These are phyloP conservation scores for Eulemur rubriventer DNA, from an alignment of 2,797 vertebrate species.

Conservation along the genomic window DNA sequence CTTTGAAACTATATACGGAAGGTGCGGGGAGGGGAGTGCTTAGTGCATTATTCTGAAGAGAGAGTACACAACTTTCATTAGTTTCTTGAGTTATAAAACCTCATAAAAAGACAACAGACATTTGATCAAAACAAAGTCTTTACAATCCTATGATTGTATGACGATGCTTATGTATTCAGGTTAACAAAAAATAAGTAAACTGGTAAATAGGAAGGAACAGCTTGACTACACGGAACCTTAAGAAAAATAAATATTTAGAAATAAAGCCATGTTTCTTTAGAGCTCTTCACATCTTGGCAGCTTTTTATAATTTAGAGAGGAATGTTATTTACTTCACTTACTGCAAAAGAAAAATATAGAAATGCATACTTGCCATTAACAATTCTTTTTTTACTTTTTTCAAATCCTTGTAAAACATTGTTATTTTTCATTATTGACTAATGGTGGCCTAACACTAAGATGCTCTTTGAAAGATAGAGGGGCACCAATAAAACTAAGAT, in stretches of 20 bases:
- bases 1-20: neutral
- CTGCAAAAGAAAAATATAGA: neutral
- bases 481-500: neutral
- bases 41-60: neutral
- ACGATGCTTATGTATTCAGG: neutral
- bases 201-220: conserved; percentile 4
- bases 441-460: neutral
- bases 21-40: neutral
- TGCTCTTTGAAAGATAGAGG: neutral
- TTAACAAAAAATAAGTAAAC: conserved; percentile 10
- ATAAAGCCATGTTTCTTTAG: neutral
- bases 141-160: neutral
- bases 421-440: neutral
- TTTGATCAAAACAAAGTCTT: neutral
- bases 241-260: conserved; percentile 61
- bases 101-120: neutral
- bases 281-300: neutral
- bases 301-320: conserved; percentile 59
- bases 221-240: neutral
- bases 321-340: conserved; percentile 50
- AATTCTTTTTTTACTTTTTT: neutral
- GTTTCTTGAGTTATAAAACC: neutral
- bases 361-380: neutral
- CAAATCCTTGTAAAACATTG: neutral
- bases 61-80: neutral